Conservation (phyloP, 2,113 vertebrate species). For the Galemys pyrenaicus region DNA sequence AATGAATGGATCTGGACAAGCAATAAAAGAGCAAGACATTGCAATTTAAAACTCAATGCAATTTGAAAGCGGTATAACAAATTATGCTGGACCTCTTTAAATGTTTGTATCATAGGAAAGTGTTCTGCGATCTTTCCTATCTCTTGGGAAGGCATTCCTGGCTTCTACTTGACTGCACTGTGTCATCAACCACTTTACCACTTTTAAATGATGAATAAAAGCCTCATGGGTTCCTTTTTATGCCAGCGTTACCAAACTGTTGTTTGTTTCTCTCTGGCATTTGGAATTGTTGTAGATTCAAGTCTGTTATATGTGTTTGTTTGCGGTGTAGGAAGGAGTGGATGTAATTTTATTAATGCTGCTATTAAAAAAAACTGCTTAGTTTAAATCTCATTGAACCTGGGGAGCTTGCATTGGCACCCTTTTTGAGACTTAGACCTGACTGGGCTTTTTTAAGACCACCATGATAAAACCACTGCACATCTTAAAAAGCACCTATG, state of each 20-base stretch:
- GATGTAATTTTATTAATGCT: background rate
- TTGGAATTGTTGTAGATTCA: background rate
- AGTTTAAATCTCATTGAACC: background rate
- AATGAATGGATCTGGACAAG: slow-evolving; percentile 48
- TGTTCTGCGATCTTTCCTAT: slow-evolving; percentile 1
- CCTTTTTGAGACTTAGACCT: background rate
- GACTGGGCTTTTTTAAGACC: background rate
- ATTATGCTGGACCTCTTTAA: background rate
- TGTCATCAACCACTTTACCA: background rate
- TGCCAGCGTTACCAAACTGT: background rate
- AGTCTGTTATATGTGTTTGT: background rate
- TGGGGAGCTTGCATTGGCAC: background rate
- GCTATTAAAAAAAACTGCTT: background rate
- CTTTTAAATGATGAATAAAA: background rate
- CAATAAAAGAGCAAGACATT: slow-evolving; percentile 53
- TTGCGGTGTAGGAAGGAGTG: background rate
- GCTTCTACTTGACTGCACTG: background rate
- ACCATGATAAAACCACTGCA: background rate
- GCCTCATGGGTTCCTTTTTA: background rate
- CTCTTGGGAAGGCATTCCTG: background rate
- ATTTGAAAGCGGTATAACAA: slow-evolving; percentile 48
- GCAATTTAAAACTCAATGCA: slow-evolving; percentile 54
- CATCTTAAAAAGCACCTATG: slow-evolving; percentile 15
- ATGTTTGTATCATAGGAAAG: background rate
- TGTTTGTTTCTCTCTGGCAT: background rate